Evolutionary conservation across 30 jellyfish, hydroid and myxozoan species (phyloP).

Genomic region (Pelagia noctiluca): DNA sequence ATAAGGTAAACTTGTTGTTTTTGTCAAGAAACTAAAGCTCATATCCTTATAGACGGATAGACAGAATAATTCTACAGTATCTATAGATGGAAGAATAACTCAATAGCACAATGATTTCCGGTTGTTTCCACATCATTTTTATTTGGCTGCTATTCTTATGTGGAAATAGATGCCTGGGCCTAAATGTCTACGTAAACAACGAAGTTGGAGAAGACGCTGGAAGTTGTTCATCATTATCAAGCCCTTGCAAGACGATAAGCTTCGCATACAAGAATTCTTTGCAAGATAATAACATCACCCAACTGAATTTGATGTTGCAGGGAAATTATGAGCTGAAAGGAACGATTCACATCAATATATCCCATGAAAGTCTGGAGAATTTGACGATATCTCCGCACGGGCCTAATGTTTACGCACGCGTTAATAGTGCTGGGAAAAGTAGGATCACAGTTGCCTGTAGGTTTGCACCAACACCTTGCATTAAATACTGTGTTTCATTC

Average conservation of each 20-base stretch:
- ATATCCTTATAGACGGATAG: no score
- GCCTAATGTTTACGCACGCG: background rate
- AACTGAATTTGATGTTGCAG: slow-evolving; percentile 3
- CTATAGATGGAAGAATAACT: no score
- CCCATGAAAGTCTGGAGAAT: background rate
- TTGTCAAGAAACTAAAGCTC: no score
- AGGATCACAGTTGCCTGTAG: slow-evolving; percentile 1
- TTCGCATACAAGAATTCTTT: slow-evolving; percentile 32
- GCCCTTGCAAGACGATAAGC: slow-evolving; percentile 39
- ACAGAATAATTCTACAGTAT: no score
- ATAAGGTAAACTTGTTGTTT: no score
- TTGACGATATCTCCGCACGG: background rate
- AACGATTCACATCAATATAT: background rate
- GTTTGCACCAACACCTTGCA: slow-evolving; percentile 1
- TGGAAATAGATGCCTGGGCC: background rate
- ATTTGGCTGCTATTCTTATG: no score
- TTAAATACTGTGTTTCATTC: background rate
- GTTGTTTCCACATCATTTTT: no score
- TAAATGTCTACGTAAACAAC: slow-evolving; percentile 11
- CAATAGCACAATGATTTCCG: no score
- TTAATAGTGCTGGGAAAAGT: background rate
- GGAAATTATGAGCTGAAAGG: slow-evolving; percentile 23
- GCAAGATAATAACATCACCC: background rate
- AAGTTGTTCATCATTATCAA: background rate
- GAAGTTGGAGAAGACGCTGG: slow-evolving; percentile 22